Evolutionary conservation across 2,888 invertebrate species (phyloP).

Genomic region (Drosophila nigricruria): DNA sequence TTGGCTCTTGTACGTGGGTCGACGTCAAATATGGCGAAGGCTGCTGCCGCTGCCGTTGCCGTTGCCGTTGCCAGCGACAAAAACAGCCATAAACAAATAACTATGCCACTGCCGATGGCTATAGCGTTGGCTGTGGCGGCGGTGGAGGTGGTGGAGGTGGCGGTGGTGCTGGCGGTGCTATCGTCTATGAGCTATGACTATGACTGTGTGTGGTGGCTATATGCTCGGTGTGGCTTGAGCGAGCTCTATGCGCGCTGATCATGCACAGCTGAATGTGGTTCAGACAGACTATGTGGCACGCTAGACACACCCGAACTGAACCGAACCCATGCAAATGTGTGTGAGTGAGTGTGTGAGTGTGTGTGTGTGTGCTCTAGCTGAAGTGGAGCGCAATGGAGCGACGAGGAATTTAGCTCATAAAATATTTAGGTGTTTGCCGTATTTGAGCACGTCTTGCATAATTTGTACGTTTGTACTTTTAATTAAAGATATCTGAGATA

Average conservation of each 20-base stretch:
- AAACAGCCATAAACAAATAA: slow-evolving; percentile 64
- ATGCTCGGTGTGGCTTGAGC: slow-evolving; percentile 39
- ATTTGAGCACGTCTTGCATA: slow-evolving; percentile 80
- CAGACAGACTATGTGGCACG: slow-evolving; percentile 46
- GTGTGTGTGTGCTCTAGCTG: slow-evolving; percentile 7
- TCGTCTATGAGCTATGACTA: slow-evolving; percentile 10
- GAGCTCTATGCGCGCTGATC: slow-evolving; percentile 57
- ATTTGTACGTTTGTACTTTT: slow-evolving; percentile 75
- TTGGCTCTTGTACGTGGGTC: slow-evolving; percentile 69
- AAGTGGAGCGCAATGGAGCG: slow-evolving; percentile 15
- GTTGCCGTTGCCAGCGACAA: slow-evolving; percentile 43
- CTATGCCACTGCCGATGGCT: slow-evolving; percentile 64
- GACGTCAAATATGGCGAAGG: slow-evolving; percentile 54
- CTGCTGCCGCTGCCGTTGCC: slow-evolving; percentile 21
- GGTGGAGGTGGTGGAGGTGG: not conserved
- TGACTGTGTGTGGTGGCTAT: slow-evolving; percentile 7
- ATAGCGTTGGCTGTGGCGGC: slow-evolving; percentile 22
- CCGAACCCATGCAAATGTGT: slow-evolving; percentile 17
- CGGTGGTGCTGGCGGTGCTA: slow-evolving; percentile 4
- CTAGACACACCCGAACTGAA: slow-evolving; percentile 52
- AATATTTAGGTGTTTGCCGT: slow-evolving; percentile 81
- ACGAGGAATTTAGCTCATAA: slow-evolving; percentile 66
- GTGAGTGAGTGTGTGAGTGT: slow-evolving; percentile 13
- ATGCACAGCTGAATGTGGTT: slow-evolving; percentile 54
- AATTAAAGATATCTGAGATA: slow-evolving; percentile 76